Evolutionary conservation across 2,113 vertebrate genomes (phyloP).

Genomic region (Talpa occidentalis): DNA sequence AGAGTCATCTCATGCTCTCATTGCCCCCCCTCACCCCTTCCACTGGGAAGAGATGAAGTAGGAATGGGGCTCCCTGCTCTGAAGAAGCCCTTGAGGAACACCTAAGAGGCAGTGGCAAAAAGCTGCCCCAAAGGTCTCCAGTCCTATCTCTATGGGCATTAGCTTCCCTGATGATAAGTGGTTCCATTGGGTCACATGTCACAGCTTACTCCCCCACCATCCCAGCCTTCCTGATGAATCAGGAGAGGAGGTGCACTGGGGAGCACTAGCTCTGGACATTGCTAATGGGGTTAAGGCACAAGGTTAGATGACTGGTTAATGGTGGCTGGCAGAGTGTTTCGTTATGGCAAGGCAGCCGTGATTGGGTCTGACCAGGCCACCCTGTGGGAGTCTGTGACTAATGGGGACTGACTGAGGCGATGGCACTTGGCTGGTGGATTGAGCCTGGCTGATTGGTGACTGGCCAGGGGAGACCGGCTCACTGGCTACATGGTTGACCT

Average conservation of each 20-base stretch:
- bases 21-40: background rate
- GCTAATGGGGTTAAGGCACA: background rate
- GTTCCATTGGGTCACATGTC: background rate
- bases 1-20: too few relatives aligned
- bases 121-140: background rate
- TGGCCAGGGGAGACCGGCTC: background rate
- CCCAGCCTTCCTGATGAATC: background rate
- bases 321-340: background rate
- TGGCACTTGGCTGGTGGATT: background rate
- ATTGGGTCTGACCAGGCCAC: background rate
- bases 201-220: background rate
- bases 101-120: background rate
- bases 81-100: background rate
- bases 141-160: background rate
- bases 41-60: background rate
- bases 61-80: background rate
- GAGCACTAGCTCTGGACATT: background rate
- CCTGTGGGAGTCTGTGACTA: background rate
- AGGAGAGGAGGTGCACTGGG: background rate
- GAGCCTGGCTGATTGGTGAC: background rate
- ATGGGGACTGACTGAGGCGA: background rate
- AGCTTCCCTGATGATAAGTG: background rate
- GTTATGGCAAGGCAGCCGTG: too few relatives aligned
- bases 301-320: background rate
- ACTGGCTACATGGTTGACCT: accelerated